Conservation (phyloP, 2,797 vertebrate species). For the Uromys caudimaculatus region DNA sequence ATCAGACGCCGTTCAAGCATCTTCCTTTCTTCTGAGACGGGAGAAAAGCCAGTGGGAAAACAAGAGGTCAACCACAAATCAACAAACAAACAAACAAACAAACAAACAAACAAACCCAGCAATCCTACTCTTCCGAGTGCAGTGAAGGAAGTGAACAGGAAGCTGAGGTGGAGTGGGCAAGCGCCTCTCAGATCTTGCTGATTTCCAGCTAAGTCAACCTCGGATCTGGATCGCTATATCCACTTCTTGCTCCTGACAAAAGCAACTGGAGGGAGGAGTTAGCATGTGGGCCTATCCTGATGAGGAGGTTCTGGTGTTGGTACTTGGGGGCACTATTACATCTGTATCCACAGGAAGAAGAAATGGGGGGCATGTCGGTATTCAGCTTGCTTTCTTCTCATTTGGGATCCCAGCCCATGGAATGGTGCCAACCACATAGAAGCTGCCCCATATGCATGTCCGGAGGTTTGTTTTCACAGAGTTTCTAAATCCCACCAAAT, state of each 20-base stretch:
- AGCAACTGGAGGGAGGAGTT: too few species aligned
- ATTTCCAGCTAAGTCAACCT: neutral
- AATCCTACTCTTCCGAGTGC: neutral
- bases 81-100: neutral
- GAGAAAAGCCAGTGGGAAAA: too few species aligned
- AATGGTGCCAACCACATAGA: too few species aligned
- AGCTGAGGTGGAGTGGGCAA: accelerated
- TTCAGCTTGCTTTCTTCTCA: neutral
- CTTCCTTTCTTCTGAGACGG: neutral
- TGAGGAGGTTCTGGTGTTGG: neutral
- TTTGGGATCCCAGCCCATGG: neutral
- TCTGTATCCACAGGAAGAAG: neutral
- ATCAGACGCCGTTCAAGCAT: neutral
- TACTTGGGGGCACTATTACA: too few species aligned
- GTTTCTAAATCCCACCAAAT: neutral
- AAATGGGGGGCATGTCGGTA: too few species aligned
- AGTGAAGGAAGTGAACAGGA: neutral
- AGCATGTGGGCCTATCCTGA: neutral
- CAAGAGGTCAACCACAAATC: neutral
- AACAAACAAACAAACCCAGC: accelerated
- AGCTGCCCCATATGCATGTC: neutral
- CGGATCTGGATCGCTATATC: neutral
- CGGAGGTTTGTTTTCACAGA: neutral
- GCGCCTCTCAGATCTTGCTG: neutral
- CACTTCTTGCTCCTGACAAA: neutral